These are phyloP conservation scores for Callipepla californica DNA, from an alignment of 2,113 vertebrate species.

Conservation along the genomic window DNA sequence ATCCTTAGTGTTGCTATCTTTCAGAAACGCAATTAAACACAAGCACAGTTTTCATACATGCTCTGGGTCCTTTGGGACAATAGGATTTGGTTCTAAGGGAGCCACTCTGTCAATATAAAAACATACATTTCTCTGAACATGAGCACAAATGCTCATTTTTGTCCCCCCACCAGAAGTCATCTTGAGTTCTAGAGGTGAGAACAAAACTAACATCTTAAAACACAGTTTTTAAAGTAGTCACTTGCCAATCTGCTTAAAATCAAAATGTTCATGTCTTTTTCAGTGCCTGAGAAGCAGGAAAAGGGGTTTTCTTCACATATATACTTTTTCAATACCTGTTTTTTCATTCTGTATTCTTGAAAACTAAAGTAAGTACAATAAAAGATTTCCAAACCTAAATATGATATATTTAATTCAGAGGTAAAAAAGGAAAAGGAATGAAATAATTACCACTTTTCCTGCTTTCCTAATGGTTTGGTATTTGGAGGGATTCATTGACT, in stretches of 20 bases:
- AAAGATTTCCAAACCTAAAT: not conserved
- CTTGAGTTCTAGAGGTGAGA: not conserved
- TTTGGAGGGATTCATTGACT: constrained; percentile 89
- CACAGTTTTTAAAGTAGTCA: not conserved
- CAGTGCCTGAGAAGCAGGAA: not conserved
- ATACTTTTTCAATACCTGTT: fast-evolving
- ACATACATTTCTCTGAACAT: not conserved
- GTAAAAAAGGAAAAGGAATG: not conserved
- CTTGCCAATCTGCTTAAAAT: not conserved
- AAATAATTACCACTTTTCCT: constrained; percentile 92
- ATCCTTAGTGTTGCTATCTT: not conserved
- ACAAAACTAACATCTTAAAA: not conserved
- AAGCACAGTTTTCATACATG: too few relatives aligned
- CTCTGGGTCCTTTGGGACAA: not conserved
- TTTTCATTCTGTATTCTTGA: not conserved
- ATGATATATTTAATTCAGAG: not conserved
- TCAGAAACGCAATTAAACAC: not conserved
- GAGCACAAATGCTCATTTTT: not conserved
- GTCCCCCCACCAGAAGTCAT: not conserved
- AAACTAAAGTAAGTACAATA: not conserved
- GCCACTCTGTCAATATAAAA: not conserved
- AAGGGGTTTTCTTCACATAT: not conserved
- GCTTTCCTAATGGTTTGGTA: constrained; percentile 98
- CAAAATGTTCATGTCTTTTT: not conserved
- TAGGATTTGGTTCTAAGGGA: not conserved